Evolutionary conservation across 2,113 vertebrate species (phyloP).

Genomic region (Agapornis roseicollis): DNA sequence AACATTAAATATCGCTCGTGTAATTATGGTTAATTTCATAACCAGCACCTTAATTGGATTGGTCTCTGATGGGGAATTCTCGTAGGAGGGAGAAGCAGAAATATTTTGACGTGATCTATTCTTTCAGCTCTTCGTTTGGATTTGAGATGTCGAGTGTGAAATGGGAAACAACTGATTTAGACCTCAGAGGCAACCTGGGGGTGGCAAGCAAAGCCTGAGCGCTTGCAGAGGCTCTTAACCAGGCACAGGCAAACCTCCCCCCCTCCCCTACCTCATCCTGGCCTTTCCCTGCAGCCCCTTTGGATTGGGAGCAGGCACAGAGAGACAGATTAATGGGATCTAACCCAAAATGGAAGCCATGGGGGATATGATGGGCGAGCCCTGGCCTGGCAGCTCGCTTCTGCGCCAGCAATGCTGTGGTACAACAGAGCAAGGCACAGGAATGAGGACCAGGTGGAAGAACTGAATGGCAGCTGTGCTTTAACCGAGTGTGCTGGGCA

Average conservation of each 20-base stretch:
- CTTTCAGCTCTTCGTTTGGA: conserved; percentile 43
- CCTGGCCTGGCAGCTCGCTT: background rate
- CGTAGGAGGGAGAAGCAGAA: conserved; percentile 52
- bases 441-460: background rate
- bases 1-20: conserved; percentile 40
- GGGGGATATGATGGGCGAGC: rapidly evolving
- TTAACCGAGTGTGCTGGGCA: background rate
- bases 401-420: background rate
- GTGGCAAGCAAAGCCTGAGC: background rate
- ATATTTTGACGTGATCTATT: conserved; percentile 51
- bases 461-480: background rate
- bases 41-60: conserved; percentile 67
- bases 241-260: background rate
- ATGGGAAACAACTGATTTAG: conserved; percentile 16
- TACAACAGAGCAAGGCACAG: background rate
- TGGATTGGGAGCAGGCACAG: background rate
- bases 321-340: background rate
- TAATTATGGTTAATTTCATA: conserved; percentile 69
- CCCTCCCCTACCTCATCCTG: rapidly evolving
- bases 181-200: background rate
- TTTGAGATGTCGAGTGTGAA: conserved; percentile 20
- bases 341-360: background rate
- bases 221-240: background rate
- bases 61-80: conserved; percentile 61
- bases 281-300: background rate